phyloP scores from a whole-genome alignment of 2,888 invertebrate species.

The Urechis unicinctus region DNA sequence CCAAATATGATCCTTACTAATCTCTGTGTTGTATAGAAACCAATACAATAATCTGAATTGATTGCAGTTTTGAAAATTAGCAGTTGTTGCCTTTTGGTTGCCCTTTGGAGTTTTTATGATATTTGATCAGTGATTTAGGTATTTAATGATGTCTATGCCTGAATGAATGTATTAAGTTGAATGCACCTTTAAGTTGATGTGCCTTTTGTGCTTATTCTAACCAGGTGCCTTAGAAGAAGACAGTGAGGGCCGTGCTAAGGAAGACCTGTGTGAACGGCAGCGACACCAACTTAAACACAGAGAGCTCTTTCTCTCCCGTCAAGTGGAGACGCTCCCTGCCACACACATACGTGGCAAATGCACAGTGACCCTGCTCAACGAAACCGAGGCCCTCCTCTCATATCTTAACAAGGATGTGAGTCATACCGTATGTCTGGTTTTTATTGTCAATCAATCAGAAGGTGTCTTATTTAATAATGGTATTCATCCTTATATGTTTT shows the following conservation, averaged over 20 bases:
- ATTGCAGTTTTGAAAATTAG: too few relatives aligned
- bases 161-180: too few relatives aligned
- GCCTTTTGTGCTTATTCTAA: too few relatives aligned
- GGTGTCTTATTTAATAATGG: too few relatives aligned
- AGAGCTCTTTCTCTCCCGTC: constrained; percentile 85
- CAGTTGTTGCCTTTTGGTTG: too few relatives aligned
- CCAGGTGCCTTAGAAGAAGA: constrained; percentile 68
- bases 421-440: constrained; percentile 23
- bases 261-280: constrained; percentile 55
- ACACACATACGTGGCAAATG: constrained; percentile 99
- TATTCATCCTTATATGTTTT: background rate
- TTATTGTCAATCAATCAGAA: background rate
- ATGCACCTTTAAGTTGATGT: too few relatives aligned
- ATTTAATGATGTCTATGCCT: too few relatives aligned
- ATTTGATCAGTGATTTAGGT: too few relatives aligned
- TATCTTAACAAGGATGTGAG: constrained; percentile 93
- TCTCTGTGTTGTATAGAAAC: too few relatives aligned
- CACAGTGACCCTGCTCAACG: constrained; percentile 95
- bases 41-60: too few relatives aligned
- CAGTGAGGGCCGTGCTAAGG: constrained; percentile 9
- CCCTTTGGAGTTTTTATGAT: too few relatives aligned
- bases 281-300: constrained; percentile 94
- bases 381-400: constrained; percentile 92
- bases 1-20: too few relatives aligned
- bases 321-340: constrained; percentile 93